These are phyloP conservation scores for Exaiptasia diaphana DNA, from an alignment of 64 coral and sea anemone genomes.

Conservation along the genomic window DNA sequence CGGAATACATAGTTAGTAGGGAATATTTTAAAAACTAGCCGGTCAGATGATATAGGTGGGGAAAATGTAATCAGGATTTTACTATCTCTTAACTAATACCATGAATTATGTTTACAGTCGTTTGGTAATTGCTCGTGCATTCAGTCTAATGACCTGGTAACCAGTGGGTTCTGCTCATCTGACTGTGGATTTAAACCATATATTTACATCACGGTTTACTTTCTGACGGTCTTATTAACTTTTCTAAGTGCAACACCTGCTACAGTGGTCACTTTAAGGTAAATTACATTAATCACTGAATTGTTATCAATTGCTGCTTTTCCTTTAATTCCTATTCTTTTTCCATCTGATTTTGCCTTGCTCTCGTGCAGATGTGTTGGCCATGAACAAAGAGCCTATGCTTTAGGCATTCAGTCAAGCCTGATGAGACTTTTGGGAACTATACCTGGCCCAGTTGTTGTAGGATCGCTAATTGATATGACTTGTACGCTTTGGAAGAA, in stretches of 20 bases:
- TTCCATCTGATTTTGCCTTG: not conserved
- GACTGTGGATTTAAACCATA: slow-evolving; percentile 56
- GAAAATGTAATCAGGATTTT: too few relatives aligned
- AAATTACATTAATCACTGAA: not conserved
- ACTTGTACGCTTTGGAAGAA: slow-evolving; percentile 61
- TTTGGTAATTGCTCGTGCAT: slow-evolving; percentile 52
- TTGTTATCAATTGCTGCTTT: not conserved
- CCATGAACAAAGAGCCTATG: slow-evolving; percentile 57
- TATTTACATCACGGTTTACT: slow-evolving; percentile 38
- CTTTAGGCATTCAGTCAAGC: slow-evolving; percentile 43
- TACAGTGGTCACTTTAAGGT: slow-evolving; percentile 59
- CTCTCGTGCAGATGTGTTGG: slow-evolving; percentile 56
- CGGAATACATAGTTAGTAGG: too few relatives aligned
- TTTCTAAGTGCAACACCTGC: slow-evolving; percentile 53
- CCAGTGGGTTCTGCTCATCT: slow-evolving; percentile 10
- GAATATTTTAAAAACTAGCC: too few relatives aligned
- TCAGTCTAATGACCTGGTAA: not conserved
- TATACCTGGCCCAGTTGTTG: slow-evolving; percentile 59
- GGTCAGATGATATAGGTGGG: too few relatives aligned
- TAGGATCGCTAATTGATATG: slow-evolving; percentile 46
- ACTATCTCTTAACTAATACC: too few relatives aligned
- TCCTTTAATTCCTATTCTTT: not conserved
- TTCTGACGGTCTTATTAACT: slow-evolving; percentile 26
- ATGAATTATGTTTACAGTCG: slow-evolving; percentile 7
- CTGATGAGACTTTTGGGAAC: slow-evolving; percentile 39